Base-by-base conservation (phyloP, 2,113 vertebrate species). In the Charadrius vociferus region DNA sequence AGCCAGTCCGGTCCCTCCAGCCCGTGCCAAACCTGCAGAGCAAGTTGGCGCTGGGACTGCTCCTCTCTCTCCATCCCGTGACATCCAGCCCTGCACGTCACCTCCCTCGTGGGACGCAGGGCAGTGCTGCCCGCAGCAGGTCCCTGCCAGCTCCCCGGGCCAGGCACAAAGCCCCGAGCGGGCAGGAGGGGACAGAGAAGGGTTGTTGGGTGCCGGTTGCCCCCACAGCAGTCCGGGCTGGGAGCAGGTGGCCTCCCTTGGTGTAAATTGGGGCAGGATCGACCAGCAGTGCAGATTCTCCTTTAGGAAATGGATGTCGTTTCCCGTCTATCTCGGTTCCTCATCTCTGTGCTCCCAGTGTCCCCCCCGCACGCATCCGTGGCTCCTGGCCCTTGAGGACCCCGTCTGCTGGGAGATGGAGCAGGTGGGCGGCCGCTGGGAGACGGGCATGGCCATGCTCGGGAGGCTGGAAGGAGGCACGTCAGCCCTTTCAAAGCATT, bases 1-100 rank as follows among this genome's bases (percentile, higher is more conserved):
- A 88, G 58, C 56, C 34, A 4, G 22, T 36, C 82, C 37, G 80
- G 32, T 70, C 71, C 45, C 45, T 88, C 43, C 58, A 34, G 36
- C 62, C 70, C 2, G 30, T 85, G 94, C 90, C 88, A 86, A 83
- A 93, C 88, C 95, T 58, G 88, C 91, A 77, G 94, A 93, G 62
- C 80, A 5, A 84, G 89, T 84, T 55, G 96, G 94, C 3, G 6
- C 88, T 30, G 86, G 77, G 94, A 84, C 68, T 3, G 14, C 62
- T 75, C 4, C 3, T 83, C 9, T 62, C 47, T 70, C 71, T 81
- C 63, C 81, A 52, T 84, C 77, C 93, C 10, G 34, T 86, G 96
- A 81, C 91, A 90, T 45, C 80, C 95, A 92, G 80, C 58, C 75
- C 59, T 0, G 2, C 39, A 14, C 10, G 50, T 83, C 67, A 14